phyloP scores from a whole-genome alignment of 2,113 vertebrate species.

The Albula goreensis region DNA sequence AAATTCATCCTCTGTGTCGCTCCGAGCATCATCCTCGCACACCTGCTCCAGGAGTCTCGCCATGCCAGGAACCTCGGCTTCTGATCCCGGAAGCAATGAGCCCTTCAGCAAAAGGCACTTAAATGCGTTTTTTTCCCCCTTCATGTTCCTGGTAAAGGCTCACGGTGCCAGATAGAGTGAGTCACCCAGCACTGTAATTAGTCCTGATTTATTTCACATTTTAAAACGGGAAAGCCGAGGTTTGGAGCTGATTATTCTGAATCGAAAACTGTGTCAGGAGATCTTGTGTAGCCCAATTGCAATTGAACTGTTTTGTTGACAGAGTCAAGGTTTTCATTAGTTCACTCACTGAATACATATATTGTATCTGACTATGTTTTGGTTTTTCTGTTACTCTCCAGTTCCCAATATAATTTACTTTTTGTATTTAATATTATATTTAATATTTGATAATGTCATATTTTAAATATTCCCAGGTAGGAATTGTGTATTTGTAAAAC shows the following conservation, averaged over 20 bases:
- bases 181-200: constrained; percentile 12
- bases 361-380: too few species aligned
- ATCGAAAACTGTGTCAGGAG: not conserved
- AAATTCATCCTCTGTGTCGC: constrained; percentile 20
- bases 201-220: constrained; percentile 12
- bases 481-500: not conserved
- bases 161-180: not conserved
- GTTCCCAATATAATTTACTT: too few species aligned
- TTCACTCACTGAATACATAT: not conserved
- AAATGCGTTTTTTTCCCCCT: not conserved
- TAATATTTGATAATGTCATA: too few species aligned
- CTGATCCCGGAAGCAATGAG: not conserved
- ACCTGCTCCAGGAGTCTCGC: constrained; percentile 17
- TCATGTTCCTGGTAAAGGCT: not conserved
- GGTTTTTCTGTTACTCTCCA: too few species aligned
- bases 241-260: not conserved
- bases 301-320: not conserved
- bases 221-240: not conserved
- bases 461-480: too few species aligned
- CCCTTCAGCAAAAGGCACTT: not conserved
- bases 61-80: constrained; percentile 14
- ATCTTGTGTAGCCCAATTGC: not conserved
- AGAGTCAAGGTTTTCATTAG: not conserved
- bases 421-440: too few species aligned
- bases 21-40: not conserved